Base-by-base conservation (phyloP, 2,888 invertebrate species). In the Drosophila fulvimacula region DNA sequence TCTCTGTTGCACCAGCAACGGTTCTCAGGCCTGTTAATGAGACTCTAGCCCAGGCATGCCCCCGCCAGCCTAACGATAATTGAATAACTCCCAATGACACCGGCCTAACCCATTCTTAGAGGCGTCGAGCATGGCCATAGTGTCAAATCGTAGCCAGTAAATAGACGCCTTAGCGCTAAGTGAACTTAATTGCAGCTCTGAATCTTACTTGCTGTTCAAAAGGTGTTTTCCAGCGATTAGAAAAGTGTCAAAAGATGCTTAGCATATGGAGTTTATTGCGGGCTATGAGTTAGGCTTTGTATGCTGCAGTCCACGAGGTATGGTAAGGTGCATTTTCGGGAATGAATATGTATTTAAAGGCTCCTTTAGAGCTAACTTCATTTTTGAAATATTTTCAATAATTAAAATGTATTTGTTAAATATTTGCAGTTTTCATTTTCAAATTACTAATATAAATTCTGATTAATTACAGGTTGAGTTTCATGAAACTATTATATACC, bases 21-120 rank as follows among this genome's bases (percentile, higher is more conserved):
- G 76, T 81, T 86, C 74, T 73, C 69, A 73, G 63, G 69, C 69
- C 76, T 66, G 74, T 57, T 86, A 81, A 82, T 86, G 84, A 76
- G 74, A 60, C 59, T 46, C 63, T 52, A 68, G 57, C 44, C 52
- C 51, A 36, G 30, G 65, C 48, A 48, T 36, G 39, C 24, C 27
- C 27, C 30, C 19, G 46, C 38, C 48, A 27, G 27, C 39, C 59
- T 52, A 66, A 69, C 64, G 70, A 61, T 79, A 85, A 81, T 82
- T 85, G 82, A 81, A 82, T 79, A 64, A 48, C 77, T 62, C 19
- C 21, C 65, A 65, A 60, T 72, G 73, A 52, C 69, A 73, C 61
- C 46, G 34, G 30, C 30, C 24, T 57, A 57, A 36, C 61, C 58
- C 48, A 51, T 59, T 55, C 49, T 71, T 73, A 68, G 51, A 39